Evolutionary conservation across 2,888 invertebrate genomes (phyloP), one percentile per base, ranked within the genome.

Genomic region (Norana najaformis): DNA sequence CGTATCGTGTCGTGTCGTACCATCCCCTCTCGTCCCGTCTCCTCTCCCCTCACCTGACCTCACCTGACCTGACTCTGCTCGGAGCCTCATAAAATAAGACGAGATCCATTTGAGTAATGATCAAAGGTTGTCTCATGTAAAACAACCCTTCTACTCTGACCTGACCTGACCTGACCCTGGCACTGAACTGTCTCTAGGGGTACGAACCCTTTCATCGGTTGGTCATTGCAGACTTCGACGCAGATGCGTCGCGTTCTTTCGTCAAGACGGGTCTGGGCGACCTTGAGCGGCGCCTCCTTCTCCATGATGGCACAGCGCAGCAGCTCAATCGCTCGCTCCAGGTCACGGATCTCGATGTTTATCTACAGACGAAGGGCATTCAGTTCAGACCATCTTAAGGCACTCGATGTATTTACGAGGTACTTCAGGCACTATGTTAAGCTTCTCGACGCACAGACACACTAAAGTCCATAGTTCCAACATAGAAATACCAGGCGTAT

Each of bases 231-330:
- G 92, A 98, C 96, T 95, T 98, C 98, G 2, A 98, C 96, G 92
- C 97, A 97, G 92, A 97, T 97, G 35, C 98, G 96, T 95, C 97
- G 97, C 91, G 97, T 97, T 92, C 98, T 96, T 85, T 98, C 97
- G 95, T 98, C 98, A 92, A 98, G 96, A 92, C 98, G 96, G 0
- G 98, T 98, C 95, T 98, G 98, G 6, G 95, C 94, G 89, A 95
- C 95, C 93, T 95, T 95, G 94, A 95, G 94, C 38, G 95, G 95
- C 1, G 92, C 92, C 90, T 95, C 95, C 94, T 98, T 98, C 95
- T 98, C 98, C 92, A 97, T 96, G 93, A 98, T 97, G 3, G 97
- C 97, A 95, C 98, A 98, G 93, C 97, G 97, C 93, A 98, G 95
- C 91, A 98, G 95, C 94, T 97, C 97, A 93, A 98, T 96, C 93